phyloP scores from a whole-genome alignment of 2,888 invertebrate genomes.

The Trypoxylon attenuatum region DNA sequence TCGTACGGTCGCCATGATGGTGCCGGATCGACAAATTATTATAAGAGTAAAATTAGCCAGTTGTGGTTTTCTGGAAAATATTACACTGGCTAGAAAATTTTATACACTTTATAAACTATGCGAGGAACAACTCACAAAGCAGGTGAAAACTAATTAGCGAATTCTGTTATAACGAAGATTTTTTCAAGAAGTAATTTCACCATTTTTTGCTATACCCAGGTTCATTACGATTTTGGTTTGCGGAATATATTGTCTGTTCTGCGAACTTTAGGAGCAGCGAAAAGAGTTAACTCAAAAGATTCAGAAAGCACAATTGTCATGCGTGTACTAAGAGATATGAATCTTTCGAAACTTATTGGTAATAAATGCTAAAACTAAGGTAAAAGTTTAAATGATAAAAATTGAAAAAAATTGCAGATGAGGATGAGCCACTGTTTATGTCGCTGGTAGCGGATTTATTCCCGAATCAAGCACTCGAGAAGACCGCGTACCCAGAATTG shows the following conservation, averaged over 20 bases:
- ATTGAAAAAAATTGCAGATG: constrained; percentile 78
- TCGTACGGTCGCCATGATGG: constrained; percentile 99
- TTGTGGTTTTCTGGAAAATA: constrained; percentile 96
- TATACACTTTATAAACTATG: constrained; percentile 97
- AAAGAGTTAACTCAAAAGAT: constrained; percentile 92
- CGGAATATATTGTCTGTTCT: constrained; percentile 96
- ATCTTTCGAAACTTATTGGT: constrained; percentile 93
- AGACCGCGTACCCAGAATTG: constrained; percentile 90
- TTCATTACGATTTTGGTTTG: constrained; percentile 97
- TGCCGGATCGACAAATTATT: constrained; percentile 97
- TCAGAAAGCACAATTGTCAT: constrained; percentile 97
- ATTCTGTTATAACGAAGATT: no score
- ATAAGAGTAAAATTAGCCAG: constrained; percentile 96
- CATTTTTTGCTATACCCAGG: constrained; percentile 75
- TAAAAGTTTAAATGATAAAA: background rate
- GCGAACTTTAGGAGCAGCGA: constrained; percentile 93
- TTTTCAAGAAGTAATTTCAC: no score
- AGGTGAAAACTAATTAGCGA: constrained; percentile 76
- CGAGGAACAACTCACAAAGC: constrained; percentile 97
- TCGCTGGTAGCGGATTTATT: constrained; percentile 96
- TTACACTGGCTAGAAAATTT: constrained; percentile 95
- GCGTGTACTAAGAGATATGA: constrained; percentile 98
- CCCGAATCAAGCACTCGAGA: constrained; percentile 95
- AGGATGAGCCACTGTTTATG: constrained; percentile 98
- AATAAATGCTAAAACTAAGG: constrained; percentile 6